phyloP scores from a whole-genome alignment of 2,888 invertebrate genomes.

The Ommatoiulus sabulosus region DNA sequence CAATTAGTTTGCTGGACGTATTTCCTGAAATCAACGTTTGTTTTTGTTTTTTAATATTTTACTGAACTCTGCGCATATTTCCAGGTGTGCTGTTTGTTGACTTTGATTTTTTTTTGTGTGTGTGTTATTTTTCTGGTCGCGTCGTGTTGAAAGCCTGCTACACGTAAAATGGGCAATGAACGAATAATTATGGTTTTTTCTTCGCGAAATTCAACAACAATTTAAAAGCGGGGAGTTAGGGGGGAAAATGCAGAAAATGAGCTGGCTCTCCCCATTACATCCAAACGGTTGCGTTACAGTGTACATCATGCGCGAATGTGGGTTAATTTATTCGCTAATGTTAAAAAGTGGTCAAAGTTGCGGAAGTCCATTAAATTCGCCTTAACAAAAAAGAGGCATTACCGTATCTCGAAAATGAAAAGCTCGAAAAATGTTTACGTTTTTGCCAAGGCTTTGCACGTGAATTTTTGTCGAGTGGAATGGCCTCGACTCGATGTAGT shows the following conservation, averaged over 20 bases:
- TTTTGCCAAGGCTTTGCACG: background rate
- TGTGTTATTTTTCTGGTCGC: background rate
- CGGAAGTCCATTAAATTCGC: background rate
- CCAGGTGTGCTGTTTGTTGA: constrained; percentile 44
- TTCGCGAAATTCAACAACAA: background rate
- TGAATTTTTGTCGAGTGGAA: background rate
- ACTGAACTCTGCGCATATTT: background rate
- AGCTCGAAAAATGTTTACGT: background rate
- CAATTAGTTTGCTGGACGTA: constrained; percentile 23
- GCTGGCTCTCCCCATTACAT: background rate
- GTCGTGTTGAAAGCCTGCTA: background rate
- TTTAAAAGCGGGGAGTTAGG: background rate
- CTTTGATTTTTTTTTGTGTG: background rate
- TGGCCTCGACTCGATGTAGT: background rate
- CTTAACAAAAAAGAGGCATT: background rate
- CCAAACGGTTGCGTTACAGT: background rate
- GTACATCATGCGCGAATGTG: background rate
- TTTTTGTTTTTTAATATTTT: constrained; percentile 12
- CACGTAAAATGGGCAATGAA: constrained; percentile 45
- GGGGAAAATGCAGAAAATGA: constrained; percentile 7
- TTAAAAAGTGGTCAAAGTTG: background rate
- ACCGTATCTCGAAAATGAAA: background rate
- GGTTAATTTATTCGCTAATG: constrained; percentile 3
- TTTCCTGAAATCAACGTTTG: constrained; percentile 5
- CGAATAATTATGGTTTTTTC: constrained; percentile 29